Conservation (phyloP, 2,797 vertebrate genomes). For the Micromesistius poutassou region DNA sequence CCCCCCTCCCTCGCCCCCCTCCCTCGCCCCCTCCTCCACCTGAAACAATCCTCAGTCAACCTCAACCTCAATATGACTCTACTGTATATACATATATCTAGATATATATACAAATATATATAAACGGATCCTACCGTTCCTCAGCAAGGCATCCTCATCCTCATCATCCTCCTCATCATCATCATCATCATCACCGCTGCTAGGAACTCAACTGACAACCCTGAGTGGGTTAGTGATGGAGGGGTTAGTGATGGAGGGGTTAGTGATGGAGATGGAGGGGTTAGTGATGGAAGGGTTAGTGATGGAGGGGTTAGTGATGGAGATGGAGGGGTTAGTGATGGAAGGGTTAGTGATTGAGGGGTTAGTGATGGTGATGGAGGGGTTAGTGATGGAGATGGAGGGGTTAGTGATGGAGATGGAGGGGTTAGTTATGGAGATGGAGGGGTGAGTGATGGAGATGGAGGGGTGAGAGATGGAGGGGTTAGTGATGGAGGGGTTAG, state of each 20-base stretch:
- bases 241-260: too few species aligned
- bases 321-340: not conserved
- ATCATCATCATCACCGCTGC: conserved; percentile 45
- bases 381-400: not conserved
- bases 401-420: not conserved
- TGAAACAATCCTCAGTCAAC: conserved; percentile 70
- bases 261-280: too few species aligned
- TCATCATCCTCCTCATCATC: conserved; percentile 46
- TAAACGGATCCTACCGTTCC: conserved; percentile 59
- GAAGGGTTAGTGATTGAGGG: not conserved
- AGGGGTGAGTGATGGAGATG: not conserved
- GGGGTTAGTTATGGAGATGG: not conserved
- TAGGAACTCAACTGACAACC: conserved; percentile 11
- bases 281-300: too few species aligned
- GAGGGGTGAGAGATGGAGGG: not conserved
- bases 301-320: not conserved
- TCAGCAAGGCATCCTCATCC: conserved; percentile 46
- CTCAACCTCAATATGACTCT: conserved; percentile 64
- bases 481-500: too few species aligned
- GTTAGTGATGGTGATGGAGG: not conserved
- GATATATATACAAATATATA: conserved; percentile 22
- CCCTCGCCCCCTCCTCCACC: conserved; percentile 42
- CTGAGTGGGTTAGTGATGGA: not conserved
- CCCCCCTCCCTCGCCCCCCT: conserved; percentile 41
- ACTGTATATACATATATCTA: conserved; percentile 59